Evolutionary conservation across 2,888 invertebrate species (phyloP).

Genomic region (Tipula vernalis): DNA sequence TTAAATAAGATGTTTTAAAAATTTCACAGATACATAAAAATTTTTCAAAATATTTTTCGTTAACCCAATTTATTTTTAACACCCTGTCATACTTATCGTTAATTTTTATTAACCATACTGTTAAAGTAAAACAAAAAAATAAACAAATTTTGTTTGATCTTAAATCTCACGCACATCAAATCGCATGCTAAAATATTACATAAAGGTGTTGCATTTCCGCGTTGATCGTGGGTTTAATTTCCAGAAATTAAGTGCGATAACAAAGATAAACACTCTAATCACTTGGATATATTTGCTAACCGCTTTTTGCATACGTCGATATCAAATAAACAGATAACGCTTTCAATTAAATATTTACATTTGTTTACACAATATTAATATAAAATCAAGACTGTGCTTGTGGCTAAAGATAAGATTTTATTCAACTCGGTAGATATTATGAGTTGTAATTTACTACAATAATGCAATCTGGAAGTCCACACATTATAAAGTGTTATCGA

Average conservation of each 20-base stretch:
- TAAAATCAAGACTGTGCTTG: background rate
- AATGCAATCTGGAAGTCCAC: too few species aligned
- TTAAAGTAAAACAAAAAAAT: background rate
- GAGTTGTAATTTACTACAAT: too few species aligned
- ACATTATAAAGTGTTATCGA: background rate
- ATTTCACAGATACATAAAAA: too few species aligned
- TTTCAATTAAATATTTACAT: background rate
- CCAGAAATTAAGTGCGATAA: background rate
- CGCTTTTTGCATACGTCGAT: background rate
- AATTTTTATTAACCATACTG: background rate
- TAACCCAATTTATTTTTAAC: background rate
- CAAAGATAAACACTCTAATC: background rate
- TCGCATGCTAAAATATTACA: background rate
- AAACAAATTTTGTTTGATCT: background rate
- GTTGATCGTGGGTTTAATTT: too few species aligned
- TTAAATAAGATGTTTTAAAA: too few species aligned
- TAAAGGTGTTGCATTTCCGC: background rate
- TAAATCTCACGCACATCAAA: background rate
- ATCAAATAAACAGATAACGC: background rate
- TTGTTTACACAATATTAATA: background rate
- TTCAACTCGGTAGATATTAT: background rate
- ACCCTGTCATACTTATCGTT: background rate
- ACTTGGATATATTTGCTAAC: background rate
- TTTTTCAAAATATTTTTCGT: background rate
- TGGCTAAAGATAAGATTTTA: background rate